Percentiles rank a stretch among this genome's conserved stretches.
These are phyloP conservation scores for Arothron firmamentum DNA, from an alignment of 2,113 vertebrate species.

Conservation along the genomic window DNA sequence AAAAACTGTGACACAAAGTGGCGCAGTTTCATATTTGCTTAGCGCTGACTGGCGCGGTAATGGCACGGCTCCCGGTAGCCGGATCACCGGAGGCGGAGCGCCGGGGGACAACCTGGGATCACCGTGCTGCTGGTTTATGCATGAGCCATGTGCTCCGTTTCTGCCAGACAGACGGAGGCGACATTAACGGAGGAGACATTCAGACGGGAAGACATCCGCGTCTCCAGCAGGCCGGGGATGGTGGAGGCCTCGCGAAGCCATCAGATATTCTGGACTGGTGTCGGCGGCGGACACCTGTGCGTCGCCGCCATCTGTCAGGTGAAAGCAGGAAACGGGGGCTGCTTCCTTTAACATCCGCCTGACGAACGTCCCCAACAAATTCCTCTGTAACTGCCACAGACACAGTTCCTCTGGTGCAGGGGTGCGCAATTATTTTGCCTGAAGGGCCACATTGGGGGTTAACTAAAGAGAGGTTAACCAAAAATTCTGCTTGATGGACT, in stretches of 20 bases:
- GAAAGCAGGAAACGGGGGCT: conserved; percentile 10
- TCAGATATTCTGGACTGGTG: conserved; percentile 36
- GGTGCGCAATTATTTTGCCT: too few species aligned
- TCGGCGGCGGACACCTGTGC: conserved; percentile 54
- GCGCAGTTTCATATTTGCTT: conserved; percentile 73
- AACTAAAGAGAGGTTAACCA: too few species aligned
- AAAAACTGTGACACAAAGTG: conserved; percentile 78
- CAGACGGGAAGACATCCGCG: conserved; percentile 36
- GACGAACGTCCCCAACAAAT: too few species aligned
- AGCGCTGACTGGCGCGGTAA: conserved; percentile 59
- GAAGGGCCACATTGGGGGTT: too few species aligned
- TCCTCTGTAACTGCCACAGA: too few species aligned
- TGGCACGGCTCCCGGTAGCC: conserved; percentile 55
- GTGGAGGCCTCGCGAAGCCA: conserved; percentile 22
- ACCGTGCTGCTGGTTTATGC: conserved; percentile 73
- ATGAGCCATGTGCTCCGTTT: conserved; percentile 74
- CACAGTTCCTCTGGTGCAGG: too few species aligned
- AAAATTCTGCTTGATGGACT: too few species aligned
- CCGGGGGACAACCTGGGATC: conserved; percentile 70
- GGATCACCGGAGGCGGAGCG: conserved; percentile 54
- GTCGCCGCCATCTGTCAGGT: conserved; percentile 52
- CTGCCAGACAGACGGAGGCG: conserved; percentile 53
- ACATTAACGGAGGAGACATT: conserved; percentile 54
- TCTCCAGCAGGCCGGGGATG: conserved; percentile 26
- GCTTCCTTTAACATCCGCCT: too few species aligned